Conservation (phyloP, 2,797 vertebrate species). For the Neosalanx taihuensis region DNA sequence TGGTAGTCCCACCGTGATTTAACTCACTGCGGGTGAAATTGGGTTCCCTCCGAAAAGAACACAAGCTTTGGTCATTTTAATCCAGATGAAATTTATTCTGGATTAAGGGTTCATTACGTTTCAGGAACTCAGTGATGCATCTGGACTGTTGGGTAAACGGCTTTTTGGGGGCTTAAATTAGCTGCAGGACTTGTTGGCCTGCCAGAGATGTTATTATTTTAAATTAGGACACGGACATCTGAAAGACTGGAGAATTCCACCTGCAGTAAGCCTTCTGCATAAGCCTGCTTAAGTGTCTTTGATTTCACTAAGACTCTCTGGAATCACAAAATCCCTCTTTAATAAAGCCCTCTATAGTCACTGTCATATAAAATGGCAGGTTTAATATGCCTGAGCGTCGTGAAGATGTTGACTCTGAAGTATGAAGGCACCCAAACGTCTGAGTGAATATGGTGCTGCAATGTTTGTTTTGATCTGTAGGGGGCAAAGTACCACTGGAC, state of each 20-base stretch:
- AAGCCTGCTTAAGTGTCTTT: neutral
- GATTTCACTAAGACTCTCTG: neutral
- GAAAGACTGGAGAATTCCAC: neutral
- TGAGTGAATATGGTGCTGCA: constrained; percentile 2
- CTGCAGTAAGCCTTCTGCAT: neutral
- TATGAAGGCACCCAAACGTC: constrained; percentile 12
- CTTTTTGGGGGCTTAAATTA: neutral
- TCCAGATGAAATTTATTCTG: constrained; percentile 11
- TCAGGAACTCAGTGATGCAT: neutral
- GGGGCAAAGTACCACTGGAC: constrained; percentile 10
- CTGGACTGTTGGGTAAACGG: no score
- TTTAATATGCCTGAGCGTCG: neutral
- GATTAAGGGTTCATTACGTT: constrained; percentile 16
- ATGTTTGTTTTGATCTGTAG: constrained; percentile 21
- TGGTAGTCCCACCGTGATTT: neutral
- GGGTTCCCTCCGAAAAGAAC: neutral
- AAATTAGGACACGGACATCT: neutral
- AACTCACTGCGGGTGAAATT: constrained; percentile 1
- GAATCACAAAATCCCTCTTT: neutral
- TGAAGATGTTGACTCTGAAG: constrained; percentile 11
- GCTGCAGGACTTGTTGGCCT: neutral
- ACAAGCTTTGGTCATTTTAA: constrained; percentile 32
- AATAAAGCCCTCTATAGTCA: neutral
- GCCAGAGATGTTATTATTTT: neutral
- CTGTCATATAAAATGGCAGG: neutral